These are phyloP conservation scores for Leucoptera coffeella DNA, from an alignment of 2,888 invertebrate genomes.

Conservation along the genomic window DNA sequence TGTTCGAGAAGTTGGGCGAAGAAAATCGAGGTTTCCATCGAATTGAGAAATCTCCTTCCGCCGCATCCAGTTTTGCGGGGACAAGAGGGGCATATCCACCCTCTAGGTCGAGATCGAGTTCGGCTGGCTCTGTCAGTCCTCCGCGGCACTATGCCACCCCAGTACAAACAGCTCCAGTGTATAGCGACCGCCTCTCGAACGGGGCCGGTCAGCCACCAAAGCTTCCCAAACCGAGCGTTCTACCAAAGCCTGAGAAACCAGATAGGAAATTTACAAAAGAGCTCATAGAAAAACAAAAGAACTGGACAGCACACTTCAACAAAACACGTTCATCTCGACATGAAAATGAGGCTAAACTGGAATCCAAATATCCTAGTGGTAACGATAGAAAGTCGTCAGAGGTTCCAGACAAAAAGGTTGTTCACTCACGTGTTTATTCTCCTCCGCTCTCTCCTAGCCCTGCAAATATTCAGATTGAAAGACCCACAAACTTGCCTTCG, in stretches of 20 bases:
- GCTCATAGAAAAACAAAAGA: slow-evolving; percentile 83
- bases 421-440: slow-evolving; percentile 41
- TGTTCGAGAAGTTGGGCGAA: slow-evolving; percentile 84
- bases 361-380: slow-evolving; percentile 24
- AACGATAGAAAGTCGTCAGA: slow-evolving; percentile 65
- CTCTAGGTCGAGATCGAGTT: slow-evolving; percentile 60
- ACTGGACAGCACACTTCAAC: slow-evolving; percentile 88
- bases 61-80: slow-evolving; percentile 49
- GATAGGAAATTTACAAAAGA: slow-evolving; percentile 80
- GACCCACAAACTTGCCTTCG: slow-evolving; percentile 34
- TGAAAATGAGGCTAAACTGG: slow-evolving; percentile 45
- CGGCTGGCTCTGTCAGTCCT: slow-evolving; percentile 59
- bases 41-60: slow-evolving; percentile 55
- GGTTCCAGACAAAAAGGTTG: slow-evolving; percentile 49
- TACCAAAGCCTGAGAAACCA: slow-evolving; percentile 75
- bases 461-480: slow-evolving; percentile 46
- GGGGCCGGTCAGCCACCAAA: slow-evolving; percentile 39
- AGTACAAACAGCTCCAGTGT: slow-evolving; percentile 27
- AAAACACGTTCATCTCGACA: slow-evolving; percentile 62
- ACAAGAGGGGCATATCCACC: slow-evolving; percentile 44
- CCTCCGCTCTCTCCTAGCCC: slow-evolving; percentile 53
- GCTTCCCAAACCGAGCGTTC: slow-evolving; percentile 48
- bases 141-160: slow-evolving; percentile 44
- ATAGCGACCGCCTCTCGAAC: slow-evolving; percentile 36
- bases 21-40: slow-evolving; percentile 54